These are phyloP conservation scores for Lobophora halterata DNA, from an alignment of 2,888 invertebrate species.

Conservation along the genomic window DNA sequence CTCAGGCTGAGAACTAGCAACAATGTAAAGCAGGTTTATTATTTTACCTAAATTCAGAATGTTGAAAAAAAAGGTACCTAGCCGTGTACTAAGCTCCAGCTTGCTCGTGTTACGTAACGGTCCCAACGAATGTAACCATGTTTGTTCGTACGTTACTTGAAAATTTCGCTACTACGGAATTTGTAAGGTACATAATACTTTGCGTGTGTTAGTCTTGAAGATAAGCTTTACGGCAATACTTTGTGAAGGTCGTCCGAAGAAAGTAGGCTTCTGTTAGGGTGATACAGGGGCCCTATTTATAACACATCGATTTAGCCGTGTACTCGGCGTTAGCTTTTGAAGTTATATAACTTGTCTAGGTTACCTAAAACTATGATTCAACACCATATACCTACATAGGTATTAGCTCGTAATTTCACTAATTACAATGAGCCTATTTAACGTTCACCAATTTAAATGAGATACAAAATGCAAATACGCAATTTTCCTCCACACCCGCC, in stretches of 20 bases:
- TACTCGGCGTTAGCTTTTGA: slow-evolving; percentile 8
- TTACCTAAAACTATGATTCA: too few species aligned
- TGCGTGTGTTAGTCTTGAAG: slow-evolving; percentile 54
- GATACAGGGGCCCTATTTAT: slow-evolving; percentile 27
- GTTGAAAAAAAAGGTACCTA: slow-evolving; percentile 11
- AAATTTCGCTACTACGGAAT: slow-evolving; percentile 43
- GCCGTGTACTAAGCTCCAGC: slow-evolving; percentile 34
- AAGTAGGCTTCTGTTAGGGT: slow-evolving; percentile 40
- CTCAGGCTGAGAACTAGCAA: slow-evolving; percentile 13
- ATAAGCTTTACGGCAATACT: slow-evolving; percentile 57
- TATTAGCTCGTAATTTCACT: slow-evolving; percentile 7
- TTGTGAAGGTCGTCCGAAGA: slow-evolving; percentile 45
- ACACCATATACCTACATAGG: too few species aligned
- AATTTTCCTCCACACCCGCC: slow-evolving; percentile 37
- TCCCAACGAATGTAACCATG: slow-evolving; percentile 29
- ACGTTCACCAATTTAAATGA: slow-evolving; percentile 19
- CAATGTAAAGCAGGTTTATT: slow-evolving; percentile 12
- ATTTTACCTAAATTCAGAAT: slow-evolving; percentile 17
- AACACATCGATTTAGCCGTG: slow-evolving; percentile 35
- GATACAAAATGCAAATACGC: slow-evolving; percentile 24
- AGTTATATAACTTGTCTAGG: slow-evolving; percentile 17
- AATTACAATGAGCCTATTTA: slow-evolving; percentile 19
- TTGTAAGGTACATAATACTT: slow-evolving; percentile 45
- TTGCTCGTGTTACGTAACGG: slow-evolving; percentile 50
- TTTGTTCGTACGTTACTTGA: slow-evolving; percentile 42